Percentiles rank a stretch among this genome's conserved stretches.
These are phyloP conservation scores for Nerophis lumbriciformis DNA, from an alignment of 2,113 vertebrate genomes.

Conservation along the genomic window DNA sequence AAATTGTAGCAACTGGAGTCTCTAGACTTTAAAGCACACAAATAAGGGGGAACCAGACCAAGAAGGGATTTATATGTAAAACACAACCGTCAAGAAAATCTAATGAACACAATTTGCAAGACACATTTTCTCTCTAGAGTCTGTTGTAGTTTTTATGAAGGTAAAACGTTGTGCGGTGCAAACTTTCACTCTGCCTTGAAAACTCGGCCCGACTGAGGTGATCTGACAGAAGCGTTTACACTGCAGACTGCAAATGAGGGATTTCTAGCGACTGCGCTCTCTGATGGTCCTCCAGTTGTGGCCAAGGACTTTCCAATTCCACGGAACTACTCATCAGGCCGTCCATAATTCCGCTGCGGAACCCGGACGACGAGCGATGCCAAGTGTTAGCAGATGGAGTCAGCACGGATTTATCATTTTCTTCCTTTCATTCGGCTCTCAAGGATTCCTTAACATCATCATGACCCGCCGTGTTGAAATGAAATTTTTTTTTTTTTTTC, in stretches of 20 bases:
- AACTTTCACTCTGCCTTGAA: constrained; percentile 38
- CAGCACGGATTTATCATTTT: constrained; percentile 56
- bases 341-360: constrained; percentile 45
- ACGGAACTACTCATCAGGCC: constrained; percentile 55
- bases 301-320: constrained; percentile 53
- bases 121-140: constrained; percentile 11
- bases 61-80: background rate
- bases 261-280: constrained; percentile 64
- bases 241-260: constrained; percentile 53
- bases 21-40: too few relatives aligned
- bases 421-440: constrained; percentile 20
- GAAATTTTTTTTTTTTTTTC: background rate
- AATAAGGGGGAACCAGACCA: background rate
- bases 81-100: too few relatives aligned
- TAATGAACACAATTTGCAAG: constrained; percentile 19
- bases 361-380: constrained; percentile 23
- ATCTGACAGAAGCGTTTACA: constrained; percentile 58
- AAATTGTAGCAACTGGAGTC: too few relatives aligned
- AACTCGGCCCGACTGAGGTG: constrained; percentile 49
- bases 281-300: constrained; percentile 53
- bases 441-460: background rate
- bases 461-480: background rate
- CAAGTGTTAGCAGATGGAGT: constrained; percentile 80
- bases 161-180: constrained; percentile 29
- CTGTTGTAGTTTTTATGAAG: constrained; percentile 33